Base-by-base conservation (phyloP, 2,888 invertebrate genomes). In the Nomada goodeniana region DNA sequence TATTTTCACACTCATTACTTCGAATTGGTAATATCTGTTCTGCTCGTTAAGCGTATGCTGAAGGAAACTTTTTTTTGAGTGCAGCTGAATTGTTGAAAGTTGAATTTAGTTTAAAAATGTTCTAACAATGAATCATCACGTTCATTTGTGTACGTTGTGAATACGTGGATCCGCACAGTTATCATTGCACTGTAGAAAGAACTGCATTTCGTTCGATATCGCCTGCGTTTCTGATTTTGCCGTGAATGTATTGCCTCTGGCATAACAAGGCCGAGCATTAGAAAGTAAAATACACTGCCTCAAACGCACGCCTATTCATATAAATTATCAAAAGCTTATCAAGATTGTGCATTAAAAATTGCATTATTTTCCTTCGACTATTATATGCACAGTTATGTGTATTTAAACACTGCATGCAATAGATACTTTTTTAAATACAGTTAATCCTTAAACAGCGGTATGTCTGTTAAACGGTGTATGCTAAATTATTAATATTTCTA, bases 171-270 rank as follows among this genome's bases (percentile, higher is more conserved):
- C 42, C 61, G 60, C 69, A 63, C 53, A 63, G 59, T 82, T 82
- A 78, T 83, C 70, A 78, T 64, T 57, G 82, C 53, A 64, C 82
- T 81, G 86, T 86, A 80, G 79, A 78, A 84, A 83, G 81, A 76
- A 85, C 87, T 87, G 88, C 86, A 87, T 82, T 86, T 85, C 85
- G 86, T 85, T 88, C 85, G 85, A 88, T 88, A 86, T 75, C 77
- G 83, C 81, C 80, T 86, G 86, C 78, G 84, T 76, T 83, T 80
- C 74, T 65, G 70, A 74, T 80, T 83, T 79, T 71, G 42, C 65
- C 61, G 61, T n/a, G 68, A 74, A 74, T 69, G 42, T 68, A 69
- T 44, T 55, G 47, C 20, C 68, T 7, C 36, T 26, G 74, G 64
- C 23, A 44, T 78, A 74, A 64, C 68, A 52, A 59, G 78, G 61